Evolutionary conservation across 2,797 vertebrate genomes (phyloP), one percentile per base, ranked within the genome.

Genomic region (Acridotheres tristis): DNA sequence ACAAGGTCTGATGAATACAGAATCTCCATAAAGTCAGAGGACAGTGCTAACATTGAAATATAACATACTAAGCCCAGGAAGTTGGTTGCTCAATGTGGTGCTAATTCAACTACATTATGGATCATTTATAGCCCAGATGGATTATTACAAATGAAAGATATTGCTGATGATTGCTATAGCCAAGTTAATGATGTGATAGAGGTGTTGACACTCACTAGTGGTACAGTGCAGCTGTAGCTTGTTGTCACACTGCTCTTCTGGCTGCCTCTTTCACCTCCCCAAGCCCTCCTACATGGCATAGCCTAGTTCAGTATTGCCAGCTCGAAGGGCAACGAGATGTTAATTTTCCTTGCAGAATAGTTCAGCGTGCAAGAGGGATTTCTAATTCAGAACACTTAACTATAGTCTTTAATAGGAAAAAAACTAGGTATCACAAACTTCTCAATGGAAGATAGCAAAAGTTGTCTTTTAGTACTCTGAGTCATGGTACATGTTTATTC

Each of bases 131-230:
- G 54, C 58, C 65, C 58, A 68, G 72, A n/a, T 77, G 89, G 85
- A 81, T 85, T 80, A 81, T 89, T 88, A 85, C 36, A 83, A 88
- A 80, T 30, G 50, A 61, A 68, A 82, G 75, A 58, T 94, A 92
- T 30, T 83, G 84, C 81, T 91, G 72, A 62, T 58, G 66, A 74
- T 72, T 2, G 5, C 61, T 72, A 8, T 55, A 51, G 36, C 42
- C 62, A 54, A 34, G 57, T 68, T 68, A 92, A 95, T 30, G 45
- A 58, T 74, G 57, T 76, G 67, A 57, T 54, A 57, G 92, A 89
- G 84, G 62, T 21, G 42, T 83, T 87, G 93, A 54, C 57, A 32
- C 67, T 75, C 53, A 3, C 32, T 72, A 6, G 14, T 40, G 30
- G 40, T 10, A 30, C 6, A 25, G 73, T 29, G 12, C 47, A 43